Base-by-base conservation (phyloP, 2,113 vertebrate species). In the Carassius carassius region DNA sequence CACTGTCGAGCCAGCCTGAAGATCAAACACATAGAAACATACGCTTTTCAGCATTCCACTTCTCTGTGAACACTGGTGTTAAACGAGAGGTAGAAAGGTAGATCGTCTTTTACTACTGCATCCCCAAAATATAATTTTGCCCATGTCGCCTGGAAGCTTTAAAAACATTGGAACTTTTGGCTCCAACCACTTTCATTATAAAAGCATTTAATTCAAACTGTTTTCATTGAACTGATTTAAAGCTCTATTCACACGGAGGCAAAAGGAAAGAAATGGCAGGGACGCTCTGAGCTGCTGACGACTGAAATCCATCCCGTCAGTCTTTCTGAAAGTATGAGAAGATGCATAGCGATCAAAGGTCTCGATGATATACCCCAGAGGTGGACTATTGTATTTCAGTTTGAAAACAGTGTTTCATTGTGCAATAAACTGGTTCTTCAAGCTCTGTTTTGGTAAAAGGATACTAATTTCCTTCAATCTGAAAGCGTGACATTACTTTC, bases 1-100 rank as follows among this genome's bases (percentile, higher is more conserved):
- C 97, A 92, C 91, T 97, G 96, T 80, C 91, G 94, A n/a, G 98
- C 93, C 60, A 98, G 92, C 89, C 97, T 99, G 25, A 89, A 58
- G 85, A 51, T 81, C 62, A 81, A 81, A 29, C 78, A 80, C n/a
- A 37, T 13, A 29, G 29, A 29, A 29, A 29, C 47, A 13, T 11
- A 47, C 11, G 3, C 35, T 49, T n/a, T 47, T 12, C 44, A 49
- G 9, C 0, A 49, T 49, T 72, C 11, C 44, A 13, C 17, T 21
- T 70, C 21, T 72, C 69, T 41, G 35, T 72, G 17, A 49, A 32
- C 16, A 35, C 8, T 72, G 9, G 21, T 72, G 69, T 2, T 35
- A n/a, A 3, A 3, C 0, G 44, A 47, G 11, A 47, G 11, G 3
- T 47, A 47, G 11, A 49, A 13, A 49, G 11, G 0, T 49, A 49